phyloP scores from a whole-genome alignment of 2,888 invertebrate genomes.

The Amphimallon solstitiale region DNA sequence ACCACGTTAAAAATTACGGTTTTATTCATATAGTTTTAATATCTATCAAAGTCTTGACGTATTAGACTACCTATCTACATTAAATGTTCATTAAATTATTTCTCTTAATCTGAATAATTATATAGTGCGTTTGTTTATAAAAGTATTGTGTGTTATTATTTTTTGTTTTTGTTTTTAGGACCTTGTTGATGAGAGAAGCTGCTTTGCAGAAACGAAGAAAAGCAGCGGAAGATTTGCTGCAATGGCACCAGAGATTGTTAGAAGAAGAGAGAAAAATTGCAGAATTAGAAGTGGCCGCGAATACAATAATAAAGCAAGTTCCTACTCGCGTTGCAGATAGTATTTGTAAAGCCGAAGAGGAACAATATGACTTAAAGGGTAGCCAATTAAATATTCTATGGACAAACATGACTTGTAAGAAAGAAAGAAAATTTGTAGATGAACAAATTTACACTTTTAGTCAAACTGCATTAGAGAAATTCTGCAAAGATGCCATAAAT shows the following conservation, averaged over 20 bases:
- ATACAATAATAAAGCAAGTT: constrained; percentile 53
- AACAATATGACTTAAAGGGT: constrained; percentile 54
- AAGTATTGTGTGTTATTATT: background rate
- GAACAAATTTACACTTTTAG: constrained; percentile 47
- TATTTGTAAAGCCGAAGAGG: constrained; percentile 32
- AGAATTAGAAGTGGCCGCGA: constrained; percentile 64
- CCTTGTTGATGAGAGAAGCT: constrained; percentile 64
- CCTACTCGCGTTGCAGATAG: constrained; percentile 38
- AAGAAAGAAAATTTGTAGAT: constrained; percentile 60
- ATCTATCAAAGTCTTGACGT: constrained; percentile 26
- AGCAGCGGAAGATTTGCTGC: constrained; percentile 65
- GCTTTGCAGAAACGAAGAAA: constrained; percentile 63
- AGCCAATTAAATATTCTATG: constrained; percentile 63
- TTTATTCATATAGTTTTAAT: constrained; percentile 51
- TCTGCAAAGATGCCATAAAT: constrained; percentile 31
- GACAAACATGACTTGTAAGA: constrained; percentile 62
- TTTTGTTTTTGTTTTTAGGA: constrained; percentile 50
- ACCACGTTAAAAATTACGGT: constrained; percentile 59
- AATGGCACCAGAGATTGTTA: constrained; percentile 67
- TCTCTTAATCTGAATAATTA: background rate
- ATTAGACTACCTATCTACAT: background rate
- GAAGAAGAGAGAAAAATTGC: constrained; percentile 66
- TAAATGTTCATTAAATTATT: constrained; percentile 3
- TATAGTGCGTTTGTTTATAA: background rate
- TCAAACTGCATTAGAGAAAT: constrained; percentile 32